Evolutionary conservation across 2,888 invertebrate genomes (phyloP).

Genomic region (Phyllotreta cruciferae): DNA sequence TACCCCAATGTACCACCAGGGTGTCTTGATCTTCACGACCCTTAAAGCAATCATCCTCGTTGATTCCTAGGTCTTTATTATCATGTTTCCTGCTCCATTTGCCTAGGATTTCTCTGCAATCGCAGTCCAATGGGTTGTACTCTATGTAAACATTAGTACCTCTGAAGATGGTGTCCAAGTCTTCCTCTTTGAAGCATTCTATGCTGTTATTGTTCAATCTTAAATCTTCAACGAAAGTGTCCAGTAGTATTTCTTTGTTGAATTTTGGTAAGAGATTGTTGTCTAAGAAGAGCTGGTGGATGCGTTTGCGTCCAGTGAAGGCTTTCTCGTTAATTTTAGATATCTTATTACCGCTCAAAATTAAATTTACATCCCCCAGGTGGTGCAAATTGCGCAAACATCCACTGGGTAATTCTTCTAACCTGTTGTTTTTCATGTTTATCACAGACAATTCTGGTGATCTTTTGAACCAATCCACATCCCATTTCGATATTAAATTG

Average conservation of each 20-base stretch:
- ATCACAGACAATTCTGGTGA: constrained; percentile 43
- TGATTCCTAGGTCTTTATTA: constrained; percentile 6
- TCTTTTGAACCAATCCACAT: constrained; percentile 45
- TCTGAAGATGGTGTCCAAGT: constrained; percentile 41
- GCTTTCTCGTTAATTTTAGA: constrained; percentile 38
- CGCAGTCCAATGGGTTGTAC: constrained; percentile 45
- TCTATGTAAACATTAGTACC: constrained; percentile 42
- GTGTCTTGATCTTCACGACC: too few species aligned
- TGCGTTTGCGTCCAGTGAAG: constrained; percentile 39
- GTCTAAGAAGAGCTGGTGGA: constrained; percentile 46
- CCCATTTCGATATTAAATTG: constrained; percentile 41
- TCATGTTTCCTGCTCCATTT: constrained; percentile 29
- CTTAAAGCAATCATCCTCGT: not conserved
- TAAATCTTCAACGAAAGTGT: constrained; percentile 33
- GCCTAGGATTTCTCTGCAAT: constrained; percentile 40
- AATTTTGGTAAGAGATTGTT: constrained; percentile 42
- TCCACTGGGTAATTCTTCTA: constrained; percentile 39
- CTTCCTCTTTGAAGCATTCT: constrained; percentile 37
- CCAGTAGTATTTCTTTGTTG: constrained; percentile 35
- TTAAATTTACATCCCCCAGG: constrained; percentile 39
- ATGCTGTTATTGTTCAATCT: constrained; percentile 43
- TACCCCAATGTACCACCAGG: too few species aligned
- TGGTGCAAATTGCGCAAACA: constrained; percentile 43
- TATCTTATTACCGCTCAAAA: constrained; percentile 47
- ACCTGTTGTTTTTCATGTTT: constrained; percentile 44